Percentiles rank a stretch among this genome's conserved stretches.
These are phyloP conservation scores for Mormoops blainvillei DNA, from an alignment of 2,113 vertebrate species.

Conservation along the genomic window DNA sequence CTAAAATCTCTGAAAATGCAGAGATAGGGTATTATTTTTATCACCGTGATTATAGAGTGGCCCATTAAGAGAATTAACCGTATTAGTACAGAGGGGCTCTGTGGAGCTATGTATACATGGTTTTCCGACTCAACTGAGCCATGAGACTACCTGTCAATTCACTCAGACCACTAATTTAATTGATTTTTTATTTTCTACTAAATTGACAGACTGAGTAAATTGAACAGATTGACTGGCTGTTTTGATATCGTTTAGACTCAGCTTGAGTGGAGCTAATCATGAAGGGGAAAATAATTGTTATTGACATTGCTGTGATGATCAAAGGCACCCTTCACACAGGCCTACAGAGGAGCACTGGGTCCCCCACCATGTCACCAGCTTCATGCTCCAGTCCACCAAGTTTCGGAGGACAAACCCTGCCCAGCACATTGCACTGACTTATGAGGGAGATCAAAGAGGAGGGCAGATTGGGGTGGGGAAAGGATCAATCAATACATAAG, in stretches of 20 bases:
- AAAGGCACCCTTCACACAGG: not conserved
- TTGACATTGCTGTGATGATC: slow-evolving; percentile 7
- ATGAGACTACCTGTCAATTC: slow-evolving; percentile 38
- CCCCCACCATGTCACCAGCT: not conserved
- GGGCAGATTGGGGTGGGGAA: not conserved
- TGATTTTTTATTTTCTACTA: slow-evolving; percentile 67
- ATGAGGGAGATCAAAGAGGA: not conserved
- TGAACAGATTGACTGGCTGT: slow-evolving; percentile 55
- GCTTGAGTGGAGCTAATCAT: slow-evolving; percentile 49
- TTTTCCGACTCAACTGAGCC: not conserved
- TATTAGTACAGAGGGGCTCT: not conserved
- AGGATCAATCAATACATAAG: not conserved
- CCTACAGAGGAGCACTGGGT: not conserved
- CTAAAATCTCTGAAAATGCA: not conserved
- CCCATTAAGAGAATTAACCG: not conserved
- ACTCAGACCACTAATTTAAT: slow-evolving; percentile 62
- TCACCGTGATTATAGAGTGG: not conserved
- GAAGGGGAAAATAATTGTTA: slow-evolving; percentile 52
- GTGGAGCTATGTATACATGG: not conserved
- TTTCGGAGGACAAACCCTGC: not conserved
- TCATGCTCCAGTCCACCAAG: too few relatives aligned
- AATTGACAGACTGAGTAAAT: slow-evolving; percentile 62
- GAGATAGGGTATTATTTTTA: not conserved
- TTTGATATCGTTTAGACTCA: slow-evolving; percentile 58
- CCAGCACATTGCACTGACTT: rapidly evolving